Percentiles rank a stretch among this genome's conserved stretches.
phyloP scores from a whole-genome alignment of 2,113 vertebrate genomes.

The Promerops cafer region DNA sequence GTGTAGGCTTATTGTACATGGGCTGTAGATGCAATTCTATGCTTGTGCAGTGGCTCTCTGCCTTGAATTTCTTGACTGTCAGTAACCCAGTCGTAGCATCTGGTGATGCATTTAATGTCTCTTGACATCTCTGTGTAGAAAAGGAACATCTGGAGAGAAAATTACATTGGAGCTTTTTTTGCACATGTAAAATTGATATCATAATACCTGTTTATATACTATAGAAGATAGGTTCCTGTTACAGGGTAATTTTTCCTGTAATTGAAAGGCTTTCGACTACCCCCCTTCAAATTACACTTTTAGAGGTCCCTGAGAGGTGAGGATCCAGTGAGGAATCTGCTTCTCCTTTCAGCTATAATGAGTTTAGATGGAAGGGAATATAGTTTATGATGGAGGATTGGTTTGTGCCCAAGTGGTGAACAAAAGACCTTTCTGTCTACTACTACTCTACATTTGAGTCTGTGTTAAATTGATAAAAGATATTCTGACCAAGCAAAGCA shows the following conservation, averaged over 20 bases:
- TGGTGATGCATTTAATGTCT: not conserved
- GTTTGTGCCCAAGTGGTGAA: not conserved
- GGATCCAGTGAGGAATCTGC: not conserved
- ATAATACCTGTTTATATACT: not conserved
- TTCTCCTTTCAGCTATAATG: not conserved
- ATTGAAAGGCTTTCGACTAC: not conserved
- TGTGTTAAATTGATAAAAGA: not conserved
- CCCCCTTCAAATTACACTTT: not conserved
- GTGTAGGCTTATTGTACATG: not conserved
- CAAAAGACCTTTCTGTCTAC: not conserved
- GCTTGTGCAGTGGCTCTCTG: not conserved
- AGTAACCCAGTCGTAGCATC: not conserved
- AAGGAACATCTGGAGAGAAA: not conserved
- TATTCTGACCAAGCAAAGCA: not conserved
- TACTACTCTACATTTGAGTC: not conserved
- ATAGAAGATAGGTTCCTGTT: not conserved
- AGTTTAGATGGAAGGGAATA: not conserved
- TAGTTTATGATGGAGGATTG: not conserved
- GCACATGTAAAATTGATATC: not conserved
- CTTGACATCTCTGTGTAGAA: not conserved
- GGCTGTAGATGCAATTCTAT: not conserved
- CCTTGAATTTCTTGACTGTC: not conserved
- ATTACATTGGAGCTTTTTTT: not conserved
- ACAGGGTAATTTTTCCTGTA: not conserved
- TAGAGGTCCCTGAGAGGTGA: not conserved